Conservation (phyloP, 2,113 vertebrate genomes). For the Actenoides hombroni region DNA sequence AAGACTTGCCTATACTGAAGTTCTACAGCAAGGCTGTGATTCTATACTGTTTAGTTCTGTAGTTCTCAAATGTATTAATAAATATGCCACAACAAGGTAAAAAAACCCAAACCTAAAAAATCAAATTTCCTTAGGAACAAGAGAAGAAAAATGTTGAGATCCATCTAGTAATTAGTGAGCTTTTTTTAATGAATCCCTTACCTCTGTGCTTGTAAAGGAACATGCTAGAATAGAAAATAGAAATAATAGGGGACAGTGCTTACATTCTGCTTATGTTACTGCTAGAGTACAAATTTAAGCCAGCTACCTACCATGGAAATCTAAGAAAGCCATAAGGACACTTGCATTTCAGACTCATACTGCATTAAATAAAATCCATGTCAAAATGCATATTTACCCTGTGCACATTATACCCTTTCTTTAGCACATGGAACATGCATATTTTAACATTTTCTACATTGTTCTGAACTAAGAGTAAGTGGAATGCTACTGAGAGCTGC, state of each 20-base stretch:
- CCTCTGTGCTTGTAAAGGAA: neutral
- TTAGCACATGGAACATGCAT: neutral
- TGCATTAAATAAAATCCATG: neutral
- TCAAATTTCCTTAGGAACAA: neutral
- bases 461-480: neutral
- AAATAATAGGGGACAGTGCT: neutral
- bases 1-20: neutral
- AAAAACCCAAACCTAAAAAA: neutral
- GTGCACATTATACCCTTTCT: neutral
- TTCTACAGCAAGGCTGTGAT: neutral
- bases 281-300: neutral
- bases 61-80: neutral
- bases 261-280: neutral
- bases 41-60: neutral
- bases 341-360: neutral
- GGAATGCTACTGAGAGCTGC: neutral
- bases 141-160: neutral
- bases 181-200: neutral
- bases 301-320: neutral
- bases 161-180: neutral
- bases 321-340: neutral
- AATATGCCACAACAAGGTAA: neutral
- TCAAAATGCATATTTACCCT: neutral
- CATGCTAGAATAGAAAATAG: neutral
- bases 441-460: neutral